Conservation (phyloP, 1,140 invertebrate species). For the Drosophila lowei region DNA sequence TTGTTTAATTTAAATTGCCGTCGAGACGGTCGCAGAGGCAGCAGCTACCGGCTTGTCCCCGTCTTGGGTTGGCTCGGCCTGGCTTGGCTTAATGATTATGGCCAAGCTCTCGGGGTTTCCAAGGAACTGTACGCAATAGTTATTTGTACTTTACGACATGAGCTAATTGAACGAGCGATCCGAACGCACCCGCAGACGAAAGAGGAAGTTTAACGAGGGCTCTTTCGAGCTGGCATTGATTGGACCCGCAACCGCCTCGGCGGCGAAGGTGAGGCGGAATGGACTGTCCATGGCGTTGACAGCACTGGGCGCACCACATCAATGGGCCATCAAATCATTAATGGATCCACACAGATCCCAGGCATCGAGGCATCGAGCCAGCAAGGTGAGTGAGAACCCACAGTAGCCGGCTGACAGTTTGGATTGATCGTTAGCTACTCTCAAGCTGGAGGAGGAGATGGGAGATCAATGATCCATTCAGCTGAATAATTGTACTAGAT, state of each 20-base stretch:
- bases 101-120: slow-evolving; percentile 17
- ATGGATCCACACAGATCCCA: slow-evolving; percentile 16
- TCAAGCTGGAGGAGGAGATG: not conserved
- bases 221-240: slow-evolving; percentile 55
- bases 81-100: slow-evolving; percentile 34
- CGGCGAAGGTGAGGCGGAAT: slow-evolving; percentile 27
- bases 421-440: slow-evolving; percentile 14
- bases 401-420: slow-evolving; percentile 38
- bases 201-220: slow-evolving; percentile 66
- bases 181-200: slow-evolving; percentile 44
- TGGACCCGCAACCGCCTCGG: slow-evolving; percentile 9
- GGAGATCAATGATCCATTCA: slow-evolving; percentile 32
- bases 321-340: slow-evolving; percentile 53
- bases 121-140: slow-evolving; percentile 67
- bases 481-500: slow-evolving; percentile 21
- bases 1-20: slow-evolving; percentile 61
- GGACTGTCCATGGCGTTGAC: slow-evolving; percentile 6
- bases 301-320: slow-evolving; percentile 9
- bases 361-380: no score
- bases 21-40: slow-evolving; percentile 25
- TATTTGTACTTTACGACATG: slow-evolving; percentile 80
- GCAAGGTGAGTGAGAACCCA: slow-evolving; percentile 37
- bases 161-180: slow-evolving; percentile 63
- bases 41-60: not conserved
- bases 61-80: no score